phyloP scores from a whole-genome alignment of 2,888 invertebrate species.

The Trypoxylon attenuatum region DNA sequence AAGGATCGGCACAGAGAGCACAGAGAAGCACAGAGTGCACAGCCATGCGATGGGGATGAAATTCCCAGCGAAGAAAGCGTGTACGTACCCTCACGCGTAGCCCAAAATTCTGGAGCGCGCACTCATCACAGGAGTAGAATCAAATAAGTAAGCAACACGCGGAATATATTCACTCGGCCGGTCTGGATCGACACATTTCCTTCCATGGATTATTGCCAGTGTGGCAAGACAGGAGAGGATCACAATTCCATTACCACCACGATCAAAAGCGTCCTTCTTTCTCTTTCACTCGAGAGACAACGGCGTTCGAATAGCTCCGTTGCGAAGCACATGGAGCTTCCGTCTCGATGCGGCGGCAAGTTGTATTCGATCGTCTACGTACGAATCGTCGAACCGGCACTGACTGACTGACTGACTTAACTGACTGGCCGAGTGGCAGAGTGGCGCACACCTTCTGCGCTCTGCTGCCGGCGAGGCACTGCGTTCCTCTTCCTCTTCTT shows the following conservation, averaged over 20 bases:
- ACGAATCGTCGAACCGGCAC: constrained; percentile 31
- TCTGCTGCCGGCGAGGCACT: constrained; percentile 33
- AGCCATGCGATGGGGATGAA: constrained; percentile 2
- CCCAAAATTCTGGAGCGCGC: constrained; percentile 15
- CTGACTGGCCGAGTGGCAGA: constrained; percentile 13
- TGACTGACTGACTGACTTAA: constrained; percentile 27
- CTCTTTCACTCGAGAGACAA: constrained; percentile 1
- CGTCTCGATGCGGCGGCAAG: constrained; percentile 2
- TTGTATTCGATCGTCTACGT: constrained; percentile 11
- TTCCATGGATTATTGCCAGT: too few relatives aligned
- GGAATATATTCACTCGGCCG: constrained; percentile 9
- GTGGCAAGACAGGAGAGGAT: too few relatives aligned
- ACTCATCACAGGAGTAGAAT: constrained; percentile 29
- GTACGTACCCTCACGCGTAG: constrained; percentile 12
- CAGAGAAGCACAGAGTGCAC: too few relatives aligned
- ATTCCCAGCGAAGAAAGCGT: constrained; percentile 16
- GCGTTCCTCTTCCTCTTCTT: constrained; percentile 29
- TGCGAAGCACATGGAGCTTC: not conserved
- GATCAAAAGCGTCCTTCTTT: not conserved
- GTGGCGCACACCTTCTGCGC: constrained; percentile 17
- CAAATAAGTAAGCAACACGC: constrained; percentile 6
- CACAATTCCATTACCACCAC: not conserved
- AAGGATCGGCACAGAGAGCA: constrained; percentile 15
- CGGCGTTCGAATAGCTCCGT: not conserved
- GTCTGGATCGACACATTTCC: not conserved